Evolutionary conservation across 2,113 vertebrate species (phyloP), one percentile per base, ranked within the genome.

Genomic region (Taurulus bubalis): DNA sequence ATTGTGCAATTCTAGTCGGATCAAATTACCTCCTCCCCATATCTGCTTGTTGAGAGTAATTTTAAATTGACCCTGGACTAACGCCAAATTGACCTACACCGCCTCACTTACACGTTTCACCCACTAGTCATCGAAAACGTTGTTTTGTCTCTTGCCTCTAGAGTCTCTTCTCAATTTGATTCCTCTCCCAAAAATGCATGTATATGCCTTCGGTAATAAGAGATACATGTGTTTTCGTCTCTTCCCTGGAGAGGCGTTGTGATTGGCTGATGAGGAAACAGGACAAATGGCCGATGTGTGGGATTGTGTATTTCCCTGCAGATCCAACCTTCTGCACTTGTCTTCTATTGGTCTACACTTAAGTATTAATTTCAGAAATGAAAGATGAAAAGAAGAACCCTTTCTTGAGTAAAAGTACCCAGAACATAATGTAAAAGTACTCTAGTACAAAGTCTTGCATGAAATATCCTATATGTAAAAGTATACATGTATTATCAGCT

Each of bases 221-320:
- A 66, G 34, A 53, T 79, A 66, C 80, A 77, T 38, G 8, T 55
- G 67, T 77, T 77, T 79, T 62, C n/a, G 63, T 85, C 58, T 4
- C 47, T 66, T 58, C 38, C 72, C 65, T 65, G 24, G 11, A 77
- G 76, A 65, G 67, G 72, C 28, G 32, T 78, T 79, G 70, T 77
- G 85, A 86, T 87, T 87, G 79, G 71, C 62, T 79, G 67, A 28
- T 62, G 67, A 85, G 84, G 79, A 85, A 79, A 84, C 26, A 69
- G 73, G 63, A 82, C 45, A 56, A 69, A 69, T 80, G 71, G 81
- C 71, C 66, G 64, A 30, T 1, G 53, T 34, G 47, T 42, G 49
- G 14, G 55, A 47, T 75, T 2, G 24, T 36, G 63, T 20, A 49
- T 72, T 53, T 72, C 40, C 69, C 69, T 66, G n/a, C 53, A 67